Percentiles rank a stretch among this genome's conserved stretches.
phyloP scores from a whole-genome alignment of 2,113 vertebrate species.

The Xenus cinereus region DNA sequence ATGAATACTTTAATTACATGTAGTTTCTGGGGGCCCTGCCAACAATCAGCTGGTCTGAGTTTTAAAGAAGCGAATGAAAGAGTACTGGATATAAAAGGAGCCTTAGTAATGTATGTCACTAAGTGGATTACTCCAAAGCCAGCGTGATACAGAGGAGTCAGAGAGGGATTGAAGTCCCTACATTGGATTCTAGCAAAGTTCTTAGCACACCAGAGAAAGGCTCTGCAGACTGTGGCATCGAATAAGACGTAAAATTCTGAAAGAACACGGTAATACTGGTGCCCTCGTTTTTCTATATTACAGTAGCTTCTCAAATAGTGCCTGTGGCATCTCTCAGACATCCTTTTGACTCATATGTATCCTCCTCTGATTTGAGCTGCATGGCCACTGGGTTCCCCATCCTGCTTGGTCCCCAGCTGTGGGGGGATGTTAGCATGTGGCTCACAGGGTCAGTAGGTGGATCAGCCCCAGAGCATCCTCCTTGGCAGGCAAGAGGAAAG shows the following conservation, averaged over 20 bases:
- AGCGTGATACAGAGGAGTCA: neutral
- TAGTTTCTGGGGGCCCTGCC: neutral
- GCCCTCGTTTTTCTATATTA: neutral
- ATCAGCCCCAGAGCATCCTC: neutral
- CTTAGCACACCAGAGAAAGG: neutral
- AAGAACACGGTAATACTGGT: neutral
- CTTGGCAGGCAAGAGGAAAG: neutral
- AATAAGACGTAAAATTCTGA: neutral
- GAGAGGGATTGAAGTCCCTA: neutral
- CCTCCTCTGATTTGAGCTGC: neutral
- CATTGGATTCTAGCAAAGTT: neutral
- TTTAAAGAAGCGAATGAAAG: neutral
- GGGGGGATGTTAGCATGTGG: accelerated
- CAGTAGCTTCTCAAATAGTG: neutral
- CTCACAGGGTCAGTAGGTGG: neutral
- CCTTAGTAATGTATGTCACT: neutral
- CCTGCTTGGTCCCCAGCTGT: neutral
- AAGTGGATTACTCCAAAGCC: neutral
- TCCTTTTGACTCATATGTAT: neutral
- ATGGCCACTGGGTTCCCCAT: neutral
- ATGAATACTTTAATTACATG: neutral
- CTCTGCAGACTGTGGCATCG: neutral
- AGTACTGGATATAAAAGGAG: neutral
- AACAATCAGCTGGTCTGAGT: neutral
- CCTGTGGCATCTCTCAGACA: neutral